phyloP scores from a whole-genome alignment of 2,888 invertebrate genomes.

The Drosophila robusta region DNA sequence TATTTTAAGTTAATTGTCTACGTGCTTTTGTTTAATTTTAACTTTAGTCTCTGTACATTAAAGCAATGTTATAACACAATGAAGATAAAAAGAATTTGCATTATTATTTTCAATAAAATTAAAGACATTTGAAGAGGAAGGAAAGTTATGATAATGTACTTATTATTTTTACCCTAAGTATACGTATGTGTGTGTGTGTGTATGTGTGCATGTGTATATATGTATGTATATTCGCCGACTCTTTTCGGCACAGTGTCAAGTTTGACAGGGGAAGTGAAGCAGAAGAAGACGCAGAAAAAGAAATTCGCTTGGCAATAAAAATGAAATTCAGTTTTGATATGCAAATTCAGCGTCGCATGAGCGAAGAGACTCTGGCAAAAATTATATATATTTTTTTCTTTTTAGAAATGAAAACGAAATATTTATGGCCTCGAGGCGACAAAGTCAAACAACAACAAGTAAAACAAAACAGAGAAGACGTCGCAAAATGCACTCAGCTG shows the following conservation, averaged over 20 bases:
- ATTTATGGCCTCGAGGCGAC: slow-evolving; percentile 72
- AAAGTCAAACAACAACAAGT: slow-evolving; percentile 40
- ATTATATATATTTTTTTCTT: slow-evolving; percentile 16
- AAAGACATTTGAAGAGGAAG: too few relatives aligned
- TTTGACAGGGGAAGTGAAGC: slow-evolving; percentile 21
- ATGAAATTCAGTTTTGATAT: slow-evolving; percentile 45
- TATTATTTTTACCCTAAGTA: not conserved
- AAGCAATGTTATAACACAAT: too few relatives aligned
- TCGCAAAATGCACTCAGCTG: slow-evolving; percentile 34
- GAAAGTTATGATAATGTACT: not conserved
- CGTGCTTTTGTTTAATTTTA: too few relatives aligned
- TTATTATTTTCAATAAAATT: too few relatives aligned
- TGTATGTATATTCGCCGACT: not conserved
- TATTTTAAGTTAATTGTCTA: too few relatives aligned
- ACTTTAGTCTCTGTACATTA: too few relatives aligned
- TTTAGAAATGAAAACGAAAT: slow-evolving; percentile 61
- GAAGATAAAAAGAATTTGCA: too few relatives aligned
- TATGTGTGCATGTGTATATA: too few relatives aligned
- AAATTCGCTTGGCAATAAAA: slow-evolving; percentile 47
- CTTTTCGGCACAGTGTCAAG: slow-evolving; percentile 51
- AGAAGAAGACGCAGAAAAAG: slow-evolving; percentile 15
- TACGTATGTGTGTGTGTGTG: too few relatives aligned
- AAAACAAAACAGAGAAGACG: slow-evolving; percentile 18
- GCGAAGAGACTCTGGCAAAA: slow-evolving; percentile 38
- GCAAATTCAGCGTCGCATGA: slow-evolving; percentile 41